Evolutionary conservation across 2,888 invertebrate genomes (phyloP).

Genomic region (Ditula angustiorana): DNA sequence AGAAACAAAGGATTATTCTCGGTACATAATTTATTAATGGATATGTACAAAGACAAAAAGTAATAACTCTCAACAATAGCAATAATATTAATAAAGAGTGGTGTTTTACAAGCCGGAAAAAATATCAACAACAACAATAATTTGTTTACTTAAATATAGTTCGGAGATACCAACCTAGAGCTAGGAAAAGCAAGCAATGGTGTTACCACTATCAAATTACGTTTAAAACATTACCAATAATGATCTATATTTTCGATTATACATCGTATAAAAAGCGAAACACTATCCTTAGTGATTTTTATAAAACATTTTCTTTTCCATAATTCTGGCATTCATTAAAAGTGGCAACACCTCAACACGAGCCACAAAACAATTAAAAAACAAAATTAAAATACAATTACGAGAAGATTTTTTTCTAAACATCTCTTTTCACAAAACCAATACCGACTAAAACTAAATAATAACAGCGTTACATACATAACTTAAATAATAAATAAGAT

Average conservation of each 20-base stretch:
- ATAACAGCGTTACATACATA: constrained; percentile 67
- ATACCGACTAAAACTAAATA: constrained; percentile 58
- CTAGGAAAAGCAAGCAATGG: constrained; percentile 47
- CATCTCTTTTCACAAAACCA: constrained; percentile 69
- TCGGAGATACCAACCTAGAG: constrained; percentile 57
- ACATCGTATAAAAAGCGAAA: neutral
- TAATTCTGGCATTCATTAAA: neutral
- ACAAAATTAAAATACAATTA: constrained; percentile 57
- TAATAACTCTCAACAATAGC: constrained; percentile 81
- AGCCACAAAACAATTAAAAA: constrained; percentile 58
- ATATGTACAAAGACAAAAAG: constrained; percentile 83
- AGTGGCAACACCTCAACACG: constrained; percentile 52
- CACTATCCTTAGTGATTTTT: neutral
- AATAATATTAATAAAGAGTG: constrained; percentile 62
- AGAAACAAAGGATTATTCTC: constrained; percentile 64
- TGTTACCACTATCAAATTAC: constrained; percentile 47
- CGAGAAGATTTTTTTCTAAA: constrained; percentile 57
- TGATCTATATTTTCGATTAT: neutral
- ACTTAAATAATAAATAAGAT: constrained; percentile 78
- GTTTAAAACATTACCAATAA: neutral
- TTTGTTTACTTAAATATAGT: constrained; percentile 65
- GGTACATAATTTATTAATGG: constrained; percentile 83
- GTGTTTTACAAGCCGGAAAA: constrained; percentile 73
- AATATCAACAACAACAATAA: constrained; percentile 75
- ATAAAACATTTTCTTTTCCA: constrained; percentile 15